Evolutionary conservation across 2,113 vertebrate genomes (phyloP).

Genomic region (Thunnus thynnus): DNA sequence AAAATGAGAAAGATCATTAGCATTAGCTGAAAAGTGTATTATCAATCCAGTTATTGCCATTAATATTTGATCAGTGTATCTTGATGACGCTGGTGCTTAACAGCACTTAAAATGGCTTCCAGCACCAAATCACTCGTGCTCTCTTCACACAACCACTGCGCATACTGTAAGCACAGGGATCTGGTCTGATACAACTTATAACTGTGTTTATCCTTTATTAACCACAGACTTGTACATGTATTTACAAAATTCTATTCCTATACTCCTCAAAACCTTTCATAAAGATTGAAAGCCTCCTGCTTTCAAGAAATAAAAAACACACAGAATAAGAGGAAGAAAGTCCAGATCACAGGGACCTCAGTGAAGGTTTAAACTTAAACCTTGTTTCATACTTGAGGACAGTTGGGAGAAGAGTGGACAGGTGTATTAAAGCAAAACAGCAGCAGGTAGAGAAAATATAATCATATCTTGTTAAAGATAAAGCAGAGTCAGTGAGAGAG

Average conservation of each 20-base stretch:
- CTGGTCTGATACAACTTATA: neutral
- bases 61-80: slow-evolving; percentile 66
- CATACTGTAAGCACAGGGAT: neutral
- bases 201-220: neutral
- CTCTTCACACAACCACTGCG: slow-evolving; percentile 9
- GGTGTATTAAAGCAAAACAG: slow-evolving; percentile 16
- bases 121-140: slow-evolving; percentile 26
- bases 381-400: neutral
- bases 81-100: slow-evolving; percentile 51
- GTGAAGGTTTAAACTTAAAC: neutral
- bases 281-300: neutral
- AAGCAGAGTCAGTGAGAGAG: neutral
- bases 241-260: neutral
- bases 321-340: neutral
- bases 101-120: slow-evolving; percentile 71
- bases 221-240: neutral
- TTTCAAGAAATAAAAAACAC: neutral
- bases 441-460: slow-evolving; percentile 5
- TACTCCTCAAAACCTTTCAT: neutral
- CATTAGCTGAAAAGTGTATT: slow-evolving; percentile 60
- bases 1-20: slow-evolving; percentile 11
- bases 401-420: neutral
- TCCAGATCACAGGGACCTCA: neutral
- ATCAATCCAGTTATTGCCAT: slow-evolving; percentile 59
- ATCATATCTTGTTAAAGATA: neutral